Evolutionary conservation across 2,113 vertebrate genomes (phyloP), one percentile per base, ranked within the genome.

Genomic region (Nesoenas mayeri): DNA sequence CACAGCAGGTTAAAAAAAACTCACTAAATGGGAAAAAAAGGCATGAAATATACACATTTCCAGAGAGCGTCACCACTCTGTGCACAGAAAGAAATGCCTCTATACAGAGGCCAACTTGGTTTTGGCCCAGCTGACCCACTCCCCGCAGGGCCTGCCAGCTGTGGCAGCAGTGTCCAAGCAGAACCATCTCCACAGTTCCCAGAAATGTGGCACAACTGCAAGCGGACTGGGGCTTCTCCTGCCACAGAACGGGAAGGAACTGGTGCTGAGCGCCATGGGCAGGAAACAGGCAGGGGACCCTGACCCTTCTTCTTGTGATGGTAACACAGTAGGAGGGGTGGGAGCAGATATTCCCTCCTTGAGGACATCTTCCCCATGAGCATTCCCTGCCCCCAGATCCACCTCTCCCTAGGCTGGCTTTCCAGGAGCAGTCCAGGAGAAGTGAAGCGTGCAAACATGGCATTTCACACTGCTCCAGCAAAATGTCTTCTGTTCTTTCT

Each of bases 401-500:
- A 3, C 36, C 56, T 74, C 61, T 40, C 54, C 40, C 82, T 21
- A 57, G 50, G 58, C 69, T 71, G 65, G 67, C 54, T 92, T 95
- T 93, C 67, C 71, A 85, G 60, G 67, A 88, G 19, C 3, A 26
- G 82, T 16, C 83, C 7, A 65, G 48, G 51, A 88, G 88, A 72
- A 92, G 44, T 12, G 88, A 70, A 79, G 56, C 12, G 0, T 31
- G 51, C 40, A 83, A 86, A 86, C 24, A 24, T 10, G 31, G 80
- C 58, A 80, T 54, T 93, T 92, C 77, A 75, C 64, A 83, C 42
- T 70, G 26, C 31, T 54, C 54, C 71, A 70, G 75, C 79, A 93
- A 93, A 93, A 94, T 12, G 74, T 79, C 88, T 94, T 81, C 79
- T 81, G 21, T 40, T 85, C 77, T 65, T 92, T 80, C 66, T 93